A percentile compares a stretch with the other conserved stretches of the same genome.
Evolutionary conservation across 2,888 invertebrate genomes (phyloP).

Genomic region (Mamestra brassicae): DNA sequence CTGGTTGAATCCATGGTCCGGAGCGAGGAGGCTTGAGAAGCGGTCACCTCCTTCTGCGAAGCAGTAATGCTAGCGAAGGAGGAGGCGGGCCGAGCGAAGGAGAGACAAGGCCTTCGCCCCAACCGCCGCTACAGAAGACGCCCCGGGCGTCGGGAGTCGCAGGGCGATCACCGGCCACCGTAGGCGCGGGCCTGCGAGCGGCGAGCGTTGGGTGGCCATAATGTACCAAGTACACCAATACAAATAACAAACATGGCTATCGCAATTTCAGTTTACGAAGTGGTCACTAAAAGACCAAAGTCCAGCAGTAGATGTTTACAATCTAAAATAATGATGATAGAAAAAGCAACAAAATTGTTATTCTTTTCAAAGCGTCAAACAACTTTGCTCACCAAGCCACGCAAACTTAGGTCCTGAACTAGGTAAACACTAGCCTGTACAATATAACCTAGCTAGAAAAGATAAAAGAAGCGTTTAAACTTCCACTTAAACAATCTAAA

Average conservation of each 20-base stretch:
- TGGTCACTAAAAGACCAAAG: background rate
- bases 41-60: no score
- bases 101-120: no score
- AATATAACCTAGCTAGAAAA: slow-evolving; percentile 8
- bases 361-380: background rate
- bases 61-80: no score
- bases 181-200: no score
- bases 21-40: no score
- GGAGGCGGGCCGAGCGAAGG: no score
- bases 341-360: background rate
- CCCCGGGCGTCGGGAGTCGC: no score
- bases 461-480: slow-evolving; percentile 35
- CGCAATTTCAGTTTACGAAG: background rate
- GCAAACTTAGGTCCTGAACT: slow-evolving; percentile 23
- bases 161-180: no score
- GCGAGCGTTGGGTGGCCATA: no score
- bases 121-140: no score
- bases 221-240: no score
- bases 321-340: background rate
- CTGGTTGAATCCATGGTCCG: no score
- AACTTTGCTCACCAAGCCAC: slow-evolving; percentile 14
- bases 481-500: slow-evolving; percentile 40
- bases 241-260: background rate
- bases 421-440: background rate
- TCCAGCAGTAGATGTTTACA: background rate